Base-by-base conservation (phyloP, 1,140 invertebrate genomes). In the Papilio xuthus region DNA sequence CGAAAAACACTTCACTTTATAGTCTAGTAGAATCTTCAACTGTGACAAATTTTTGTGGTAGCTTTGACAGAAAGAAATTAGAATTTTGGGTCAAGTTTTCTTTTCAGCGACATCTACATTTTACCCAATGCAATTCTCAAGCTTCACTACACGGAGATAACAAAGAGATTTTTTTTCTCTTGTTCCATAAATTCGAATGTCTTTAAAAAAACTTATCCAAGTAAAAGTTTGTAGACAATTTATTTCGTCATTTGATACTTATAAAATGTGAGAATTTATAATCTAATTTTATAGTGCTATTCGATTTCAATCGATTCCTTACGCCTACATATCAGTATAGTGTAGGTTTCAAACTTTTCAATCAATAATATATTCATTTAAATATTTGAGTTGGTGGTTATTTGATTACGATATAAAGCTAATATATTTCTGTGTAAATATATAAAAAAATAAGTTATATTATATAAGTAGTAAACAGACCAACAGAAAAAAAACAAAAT, bases 11-110 rank as follows among this genome's bases (percentile, higher is more conserved):
- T 67, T 67, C 60, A 28, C 60, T 28, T 28, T 67, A 67, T 67
- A 28, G 32, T 28, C n/a, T 18, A 70, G 32, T n/a, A n/a, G 71
- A 47, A 20, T 73, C 71, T 44, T 73, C 41, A 73, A 47, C 37
- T 73, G 71, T 73, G 37, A 50, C 41, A 73, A 73, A 73, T 73
- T 42, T 47, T 47, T 73, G 71, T 72, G n/a, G 70, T 47, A 72
- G 74, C 74, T 76, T 76, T 76, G 74, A 60, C 32, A 63, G 74
- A 41, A n/a, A 41, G 42, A 74, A 76, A 76, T 76, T 76, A 76
- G 74, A 60, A 41, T 76, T 76, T 76, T 76, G 53, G 74, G 74
- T 76, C 74, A 76, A 76, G 74, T 42, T 76, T 63, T 60, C 74
- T 76, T 76, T 76, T 63, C 50, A 76, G 53, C 56, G n/a, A 41